These are phyloP conservation scores for Dendrocincla tyrannina DNA, from an alignment of 2,797 vertebrate species.

Conservation along the genomic window DNA sequence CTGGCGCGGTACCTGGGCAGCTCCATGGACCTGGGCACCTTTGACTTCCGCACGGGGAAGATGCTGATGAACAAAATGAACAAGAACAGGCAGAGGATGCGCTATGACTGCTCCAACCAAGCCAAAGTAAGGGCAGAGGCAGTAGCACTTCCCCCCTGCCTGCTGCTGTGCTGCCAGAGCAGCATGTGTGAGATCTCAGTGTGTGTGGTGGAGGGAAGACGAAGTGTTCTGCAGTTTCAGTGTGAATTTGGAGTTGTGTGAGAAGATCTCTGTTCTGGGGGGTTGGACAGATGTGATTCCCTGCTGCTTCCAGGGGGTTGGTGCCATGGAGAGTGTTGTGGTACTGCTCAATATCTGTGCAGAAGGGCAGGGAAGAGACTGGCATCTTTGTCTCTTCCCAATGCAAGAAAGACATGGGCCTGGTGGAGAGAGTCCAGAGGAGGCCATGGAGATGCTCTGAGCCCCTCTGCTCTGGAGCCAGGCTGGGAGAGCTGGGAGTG, in stretches of 20 bases:
- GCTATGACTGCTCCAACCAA: conserved; percentile 94
- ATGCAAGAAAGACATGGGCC: background rate
- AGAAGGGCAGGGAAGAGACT: background rate
- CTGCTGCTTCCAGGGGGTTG: background rate
- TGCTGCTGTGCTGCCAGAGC: background rate
- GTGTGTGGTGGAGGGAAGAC: background rate
- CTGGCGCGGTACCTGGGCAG: conserved; percentile 97
- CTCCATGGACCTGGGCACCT: conserved; percentile 97
- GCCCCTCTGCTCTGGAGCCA: background rate
- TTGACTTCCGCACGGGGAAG: conserved; percentile 96
- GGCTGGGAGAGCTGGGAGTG: background rate
- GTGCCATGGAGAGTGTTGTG: rapidly evolving
- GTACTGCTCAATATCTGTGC: background rate
- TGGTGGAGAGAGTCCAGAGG: background rate
- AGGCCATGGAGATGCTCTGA: background rate
- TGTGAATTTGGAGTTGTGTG: background rate
- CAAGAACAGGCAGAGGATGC: conserved; percentile 93
- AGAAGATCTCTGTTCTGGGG: rapidly evolving
- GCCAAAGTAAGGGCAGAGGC: conserved; percentile 82
- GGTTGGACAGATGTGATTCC: background rate
- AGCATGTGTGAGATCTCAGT: background rate
- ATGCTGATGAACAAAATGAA: conserved; percentile 98
- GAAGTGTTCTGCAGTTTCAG: background rate
- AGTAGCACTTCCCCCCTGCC: background rate
- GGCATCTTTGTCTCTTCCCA: background rate